phyloP scores from a whole-genome alignment of 2,113 vertebrate genomes.

The Murina feae region DNA sequence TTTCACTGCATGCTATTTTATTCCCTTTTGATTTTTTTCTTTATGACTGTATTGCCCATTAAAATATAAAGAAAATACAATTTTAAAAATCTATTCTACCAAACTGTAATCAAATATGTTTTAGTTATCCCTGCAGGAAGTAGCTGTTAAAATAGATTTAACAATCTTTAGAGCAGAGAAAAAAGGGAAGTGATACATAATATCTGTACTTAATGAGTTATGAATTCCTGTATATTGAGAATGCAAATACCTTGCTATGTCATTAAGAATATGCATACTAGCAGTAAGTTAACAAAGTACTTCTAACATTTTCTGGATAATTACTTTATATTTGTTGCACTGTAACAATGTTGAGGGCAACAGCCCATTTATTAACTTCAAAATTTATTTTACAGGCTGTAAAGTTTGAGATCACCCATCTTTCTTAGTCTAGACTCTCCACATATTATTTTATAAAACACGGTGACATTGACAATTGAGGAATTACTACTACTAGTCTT shows the following conservation, averaged over 20 bases:
- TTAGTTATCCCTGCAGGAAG: neutral
- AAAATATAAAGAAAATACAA: neutral
- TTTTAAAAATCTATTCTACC: neutral
- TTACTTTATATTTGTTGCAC: neutral
- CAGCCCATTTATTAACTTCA: neutral
- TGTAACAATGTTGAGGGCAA: neutral
- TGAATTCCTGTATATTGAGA: neutral
- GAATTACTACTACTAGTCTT: neutral
- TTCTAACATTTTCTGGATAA: neutral
- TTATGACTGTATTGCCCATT: neutral
- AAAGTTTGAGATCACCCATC: neutral
- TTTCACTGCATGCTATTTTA: neutral
- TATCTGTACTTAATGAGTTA: neutral
- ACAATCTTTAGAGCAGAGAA: neutral
- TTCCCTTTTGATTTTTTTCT: neutral
- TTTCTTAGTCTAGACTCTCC: neutral
- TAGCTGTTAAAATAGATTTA: neutral
- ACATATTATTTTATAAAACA: neutral
- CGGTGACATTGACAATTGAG: neutral
- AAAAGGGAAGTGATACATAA: neutral
- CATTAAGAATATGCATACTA: neutral
- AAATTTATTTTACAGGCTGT: neutral
- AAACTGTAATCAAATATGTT: neutral
- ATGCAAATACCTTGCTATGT: neutral
- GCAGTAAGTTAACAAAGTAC: neutral